Percentiles rank a stretch among this genome's conserved stretches.
These are phyloP conservation scores for Dicaeum eximium DNA, from an alignment of 2,113 vertebrate species.

Conservation along the genomic window DNA sequence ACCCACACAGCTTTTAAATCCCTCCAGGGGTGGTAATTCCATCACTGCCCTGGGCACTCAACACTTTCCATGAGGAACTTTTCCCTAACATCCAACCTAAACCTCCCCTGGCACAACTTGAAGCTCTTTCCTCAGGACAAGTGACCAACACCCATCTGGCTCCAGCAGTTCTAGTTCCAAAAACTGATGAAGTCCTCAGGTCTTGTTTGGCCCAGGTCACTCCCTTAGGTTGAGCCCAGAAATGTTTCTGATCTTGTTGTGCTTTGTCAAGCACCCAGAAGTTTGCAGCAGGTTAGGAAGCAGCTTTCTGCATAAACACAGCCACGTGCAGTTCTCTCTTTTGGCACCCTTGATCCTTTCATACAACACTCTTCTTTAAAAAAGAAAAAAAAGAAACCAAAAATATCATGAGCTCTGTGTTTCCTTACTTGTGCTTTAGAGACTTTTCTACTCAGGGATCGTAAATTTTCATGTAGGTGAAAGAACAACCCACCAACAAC, in stretches of 20 bases:
- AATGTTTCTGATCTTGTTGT: accelerated
- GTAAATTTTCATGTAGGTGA: accelerated
- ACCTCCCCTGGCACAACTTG: not conserved
- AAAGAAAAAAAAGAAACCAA: not conserved
- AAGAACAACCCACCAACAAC: not conserved
- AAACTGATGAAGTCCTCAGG: accelerated
- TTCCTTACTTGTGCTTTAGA: not conserved
- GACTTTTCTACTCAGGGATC: not conserved
- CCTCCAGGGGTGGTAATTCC: no score
- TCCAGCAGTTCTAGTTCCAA: not conserved
- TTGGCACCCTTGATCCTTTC: not conserved
- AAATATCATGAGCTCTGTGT: accelerated
- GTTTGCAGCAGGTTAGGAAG: not conserved
- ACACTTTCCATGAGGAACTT: not conserved
- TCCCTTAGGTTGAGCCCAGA: not conserved
- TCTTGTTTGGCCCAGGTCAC: not conserved
- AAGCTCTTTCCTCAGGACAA: no score
- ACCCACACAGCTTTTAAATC: no score
- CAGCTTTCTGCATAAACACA: not conserved
- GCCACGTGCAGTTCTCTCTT: accelerated
- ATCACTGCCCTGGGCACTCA: not conserved
- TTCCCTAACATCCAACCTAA: not conserved
- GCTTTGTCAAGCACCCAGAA: not conserved
- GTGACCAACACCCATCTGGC: no score
- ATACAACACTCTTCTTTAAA: accelerated